Conservation (phyloP, 1,140 invertebrate genomes). For the Caenorhabditis brenneri region DNA sequence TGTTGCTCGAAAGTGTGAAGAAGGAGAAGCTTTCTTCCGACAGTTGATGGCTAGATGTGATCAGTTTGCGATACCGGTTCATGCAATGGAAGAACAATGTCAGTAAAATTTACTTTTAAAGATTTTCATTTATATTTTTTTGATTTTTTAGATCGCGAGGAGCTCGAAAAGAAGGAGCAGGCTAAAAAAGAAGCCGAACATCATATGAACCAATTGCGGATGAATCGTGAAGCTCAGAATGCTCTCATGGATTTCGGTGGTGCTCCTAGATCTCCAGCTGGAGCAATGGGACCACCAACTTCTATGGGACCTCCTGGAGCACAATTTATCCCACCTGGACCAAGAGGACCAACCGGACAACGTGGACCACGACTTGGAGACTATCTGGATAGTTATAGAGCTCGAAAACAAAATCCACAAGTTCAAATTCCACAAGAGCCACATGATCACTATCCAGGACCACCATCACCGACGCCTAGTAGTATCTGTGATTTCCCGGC, state of each 20-base stretch:
- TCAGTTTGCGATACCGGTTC: constrained; percentile 11
- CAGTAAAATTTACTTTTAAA: background rate
- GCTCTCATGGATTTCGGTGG: constrained; percentile 12
- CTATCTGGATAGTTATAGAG: constrained; percentile 12
- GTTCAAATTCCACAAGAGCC: background rate
- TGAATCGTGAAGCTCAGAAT: constrained; percentile 3
- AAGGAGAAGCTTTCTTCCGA: background rate
- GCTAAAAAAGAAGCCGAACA: constrained; percentile 7
- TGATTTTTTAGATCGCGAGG: constrained; percentile 2
- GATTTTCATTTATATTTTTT: background rate
- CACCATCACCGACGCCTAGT: constrained; percentile 2
- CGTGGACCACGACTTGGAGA: background rate
- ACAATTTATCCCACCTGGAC: background rate
- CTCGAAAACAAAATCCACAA: background rate
- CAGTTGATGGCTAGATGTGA: constrained; percentile 18
- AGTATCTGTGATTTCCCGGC: constrained; percentile 14
- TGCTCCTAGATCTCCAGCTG: background rate
- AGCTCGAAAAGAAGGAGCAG: background rate
- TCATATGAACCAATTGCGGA: background rate
- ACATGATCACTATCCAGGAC: background rate
- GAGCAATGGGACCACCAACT: background rate
- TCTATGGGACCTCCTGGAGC: background rate
- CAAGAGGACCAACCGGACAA: background rate
- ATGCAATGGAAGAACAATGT: constrained; percentile 18
- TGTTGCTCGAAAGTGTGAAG: background rate